phyloP scores from a whole-genome alignment of 2,113 vertebrate genomes.

The Stomatorhinus ivindoensis region DNA sequence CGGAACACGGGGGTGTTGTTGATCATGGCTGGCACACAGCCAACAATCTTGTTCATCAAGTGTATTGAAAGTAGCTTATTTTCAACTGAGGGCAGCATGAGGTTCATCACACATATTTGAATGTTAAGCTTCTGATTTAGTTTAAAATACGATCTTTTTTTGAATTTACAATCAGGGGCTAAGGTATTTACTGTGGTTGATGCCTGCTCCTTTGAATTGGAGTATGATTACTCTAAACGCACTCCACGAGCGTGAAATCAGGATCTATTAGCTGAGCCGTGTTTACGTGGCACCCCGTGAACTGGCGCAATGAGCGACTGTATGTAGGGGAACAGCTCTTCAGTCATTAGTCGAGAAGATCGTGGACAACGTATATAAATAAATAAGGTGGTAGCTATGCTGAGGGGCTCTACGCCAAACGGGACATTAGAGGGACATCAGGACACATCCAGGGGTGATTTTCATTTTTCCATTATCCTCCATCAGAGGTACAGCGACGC shows the following conservation, averaged over 20 bases:
- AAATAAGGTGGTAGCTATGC: background rate
- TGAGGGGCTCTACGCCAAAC: background rate
- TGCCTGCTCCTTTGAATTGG: background rate
- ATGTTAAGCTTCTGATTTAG: background rate
- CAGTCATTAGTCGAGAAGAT: conserved; percentile 20
- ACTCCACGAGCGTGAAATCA: background rate
- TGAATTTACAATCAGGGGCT: background rate
- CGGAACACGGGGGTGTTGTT: background rate
- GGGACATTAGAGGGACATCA: background rate
- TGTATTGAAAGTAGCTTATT: background rate
- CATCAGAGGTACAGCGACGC: background rate
- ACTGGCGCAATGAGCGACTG: background rate
- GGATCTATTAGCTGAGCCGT: conserved; percentile 16
- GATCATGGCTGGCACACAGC: background rate
- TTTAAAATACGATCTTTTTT: background rate
- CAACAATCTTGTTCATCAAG: background rate
- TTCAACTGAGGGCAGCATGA: background rate
- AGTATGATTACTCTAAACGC: background rate
- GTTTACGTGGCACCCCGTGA: conserved; percentile 14
- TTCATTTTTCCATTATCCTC: conserved; percentile 19
- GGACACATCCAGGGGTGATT: background rate
- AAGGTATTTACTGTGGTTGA: background rate
- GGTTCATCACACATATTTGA: background rate
- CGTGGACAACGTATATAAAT: background rate
- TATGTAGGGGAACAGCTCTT: background rate